Evolutionary conservation across 1,140 invertebrate genomes (phyloP), one percentile per base, ranked within the genome.

Genomic region (Whitmania pigra): DNA sequence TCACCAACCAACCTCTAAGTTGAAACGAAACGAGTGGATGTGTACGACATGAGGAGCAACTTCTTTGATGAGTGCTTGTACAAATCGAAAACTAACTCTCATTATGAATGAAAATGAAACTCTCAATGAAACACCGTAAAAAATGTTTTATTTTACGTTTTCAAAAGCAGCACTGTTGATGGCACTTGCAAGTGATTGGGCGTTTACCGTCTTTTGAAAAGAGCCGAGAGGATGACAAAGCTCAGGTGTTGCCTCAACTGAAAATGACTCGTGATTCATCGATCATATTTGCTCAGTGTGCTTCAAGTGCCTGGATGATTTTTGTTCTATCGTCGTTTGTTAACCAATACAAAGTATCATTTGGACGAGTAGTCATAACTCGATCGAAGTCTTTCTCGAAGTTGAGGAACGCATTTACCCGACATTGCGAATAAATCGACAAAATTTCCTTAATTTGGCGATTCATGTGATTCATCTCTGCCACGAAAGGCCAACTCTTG

Each of bases 371-470:
- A 9, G 2, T 27, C 55, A 57, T 57, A 57, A 3, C 55, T 57
- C 5, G 55, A 57, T 9, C 55, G 55, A 57, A 57, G 55, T 27
- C 55, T 57, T 57, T 57, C 55, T 57, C 55, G 55, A n/a, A 57
- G 55, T 57, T 57, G 20, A 57, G 55, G 55, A 27, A 9, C 2
- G 5, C 20, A 27, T n/a, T 57, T 9, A 57, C 55, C 9, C 2
- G 25, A 3, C 55, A 9, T 57, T 57, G 2, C 55, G 20, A 57
- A 9, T 27, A 57, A 57, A 3, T 57, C 55, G 25, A 57, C 25
- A 27, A 57, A 57, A 27, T 57, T 57, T 57, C 55, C 55, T 27
- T 57, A 2, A 27, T 57, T 57, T 57, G 55, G 9, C 55, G 55
- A 57, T 57, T 57, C 55, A n/a, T 9, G 5, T 9, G 55, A 57